These are phyloP conservation scores for Platycercus adscitus DNA, from an alignment of 2,113 vertebrate genomes.

Conservation along the genomic window DNA sequence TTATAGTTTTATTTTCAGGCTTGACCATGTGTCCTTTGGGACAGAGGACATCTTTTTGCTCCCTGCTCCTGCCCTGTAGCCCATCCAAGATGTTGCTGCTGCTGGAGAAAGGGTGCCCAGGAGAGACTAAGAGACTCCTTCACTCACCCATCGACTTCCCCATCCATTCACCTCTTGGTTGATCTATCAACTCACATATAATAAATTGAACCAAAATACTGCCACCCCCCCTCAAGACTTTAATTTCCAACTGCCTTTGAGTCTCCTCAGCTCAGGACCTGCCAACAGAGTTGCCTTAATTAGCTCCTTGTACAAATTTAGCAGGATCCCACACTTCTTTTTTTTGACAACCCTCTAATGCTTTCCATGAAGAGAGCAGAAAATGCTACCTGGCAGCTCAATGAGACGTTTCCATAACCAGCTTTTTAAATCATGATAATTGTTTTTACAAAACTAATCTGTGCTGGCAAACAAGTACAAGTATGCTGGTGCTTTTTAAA, in stretches of 20 bases:
- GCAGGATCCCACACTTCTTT: background rate
- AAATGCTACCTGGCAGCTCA: background rate
- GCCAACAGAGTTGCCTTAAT: background rate
- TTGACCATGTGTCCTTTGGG: background rate
- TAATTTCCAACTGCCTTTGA: background rate
- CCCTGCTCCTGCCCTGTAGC: background rate
- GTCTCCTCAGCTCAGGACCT: background rate
- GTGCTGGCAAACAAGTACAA: background rate
- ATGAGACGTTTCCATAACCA: background rate
- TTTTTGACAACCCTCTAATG: background rate
- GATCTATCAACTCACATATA: background rate
- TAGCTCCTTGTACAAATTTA: background rate
- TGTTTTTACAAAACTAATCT: conserved; percentile 1
- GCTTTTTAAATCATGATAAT: background rate
- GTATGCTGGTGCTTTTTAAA: background rate
- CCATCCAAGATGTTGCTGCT: background rate
- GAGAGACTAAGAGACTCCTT: background rate
- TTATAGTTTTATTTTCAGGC: background rate
- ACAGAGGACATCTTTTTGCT: background rate
- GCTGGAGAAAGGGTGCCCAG: background rate
- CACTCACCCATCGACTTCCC: background rate
- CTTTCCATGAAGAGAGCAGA: background rate
- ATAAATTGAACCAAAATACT: background rate
- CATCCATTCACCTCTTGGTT: background rate
- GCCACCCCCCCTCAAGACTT: rapidly evolving